These are phyloP conservation scores for Sinodicranocentrus sp. DNA, from an alignment of 2,888 invertebrate species.

Conservation along the genomic window DNA sequence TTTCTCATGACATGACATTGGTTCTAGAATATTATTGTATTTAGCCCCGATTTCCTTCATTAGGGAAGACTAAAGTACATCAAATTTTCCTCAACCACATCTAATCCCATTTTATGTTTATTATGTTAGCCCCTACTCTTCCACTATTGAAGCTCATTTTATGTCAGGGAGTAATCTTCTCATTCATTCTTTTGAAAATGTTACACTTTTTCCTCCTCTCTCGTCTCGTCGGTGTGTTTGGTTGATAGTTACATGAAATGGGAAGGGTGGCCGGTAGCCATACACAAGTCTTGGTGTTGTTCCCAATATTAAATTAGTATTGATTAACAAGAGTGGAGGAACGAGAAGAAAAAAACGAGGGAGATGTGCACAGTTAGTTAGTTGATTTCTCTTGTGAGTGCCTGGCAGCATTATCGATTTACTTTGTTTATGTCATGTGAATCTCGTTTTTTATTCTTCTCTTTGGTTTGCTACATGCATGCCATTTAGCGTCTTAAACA, in stretches of 20 bases:
- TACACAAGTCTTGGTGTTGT: constrained; percentile 12
- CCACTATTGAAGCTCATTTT: no score
- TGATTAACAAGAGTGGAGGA: constrained; percentile 28
- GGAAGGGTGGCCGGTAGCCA: constrained; percentile 5
- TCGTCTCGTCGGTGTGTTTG: neutral
- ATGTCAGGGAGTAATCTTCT: neutral
- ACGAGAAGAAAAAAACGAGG: neutral
- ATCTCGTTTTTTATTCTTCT: no score
- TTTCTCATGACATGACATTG: constrained; percentile 45
- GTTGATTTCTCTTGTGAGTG: constrained; percentile 22
- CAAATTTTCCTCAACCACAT: constrained; percentile 26
- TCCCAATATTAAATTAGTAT: constrained; percentile 56
- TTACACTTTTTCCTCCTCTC: neutral
- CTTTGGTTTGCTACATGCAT: neutral
- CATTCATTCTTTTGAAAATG: constrained; percentile 1
- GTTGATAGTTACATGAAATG: neutral
- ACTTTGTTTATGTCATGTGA: no score
- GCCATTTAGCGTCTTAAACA: neutral
- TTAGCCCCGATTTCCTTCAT: constrained; percentile 23
- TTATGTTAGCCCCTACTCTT: neutral
- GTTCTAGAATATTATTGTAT: constrained; percentile 24
- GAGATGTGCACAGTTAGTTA: neutral
- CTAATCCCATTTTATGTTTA: neutral
- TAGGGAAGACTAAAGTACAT: constrained; percentile 20
- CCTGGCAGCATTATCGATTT: constrained; percentile 45